A percentile compares a stretch with the other conserved stretches of the same genome.
phyloP scores from a whole-genome alignment of 2,888 invertebrate genomes.

The Parnassius orleans region DNA sequence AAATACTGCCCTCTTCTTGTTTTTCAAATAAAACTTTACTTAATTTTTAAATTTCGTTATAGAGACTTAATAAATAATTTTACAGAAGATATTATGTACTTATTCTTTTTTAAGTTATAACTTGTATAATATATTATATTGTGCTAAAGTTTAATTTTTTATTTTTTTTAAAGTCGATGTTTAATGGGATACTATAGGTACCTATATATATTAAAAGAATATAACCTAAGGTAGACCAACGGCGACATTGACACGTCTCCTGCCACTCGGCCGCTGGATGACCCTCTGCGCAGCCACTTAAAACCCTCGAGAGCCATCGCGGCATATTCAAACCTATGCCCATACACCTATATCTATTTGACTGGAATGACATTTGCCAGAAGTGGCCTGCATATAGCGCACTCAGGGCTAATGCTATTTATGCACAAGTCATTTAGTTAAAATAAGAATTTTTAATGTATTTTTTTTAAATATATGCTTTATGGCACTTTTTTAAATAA shows the following conservation, averaged over 20 bases:
- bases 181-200: background rate
- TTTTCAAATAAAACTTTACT: slow-evolving; percentile 15
- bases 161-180: no score
- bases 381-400: slow-evolving; percentile 25
- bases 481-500: no score
- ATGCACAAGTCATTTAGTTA: slow-evolving; percentile 14
- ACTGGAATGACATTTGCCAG: slow-evolving; percentile 24
- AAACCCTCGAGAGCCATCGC: slow-evolving; percentile 58
- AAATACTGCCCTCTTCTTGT: slow-evolving; percentile 6
- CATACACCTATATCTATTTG: slow-evolving; percentile 27
- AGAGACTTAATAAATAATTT: no score
- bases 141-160: no score
- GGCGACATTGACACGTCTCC: slow-evolving; percentile 64
- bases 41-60: slow-evolving; percentile 8
- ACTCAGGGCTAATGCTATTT: slow-evolving; percentile 17
- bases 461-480: no score
- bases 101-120: no score
- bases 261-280: slow-evolving; percentile 51
- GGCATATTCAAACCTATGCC: slow-evolving; percentile 47
- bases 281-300: slow-evolving; percentile 52
- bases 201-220: slow-evolving; percentile 9
- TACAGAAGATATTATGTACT: no score
- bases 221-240: slow-evolving; percentile 33
- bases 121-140: no score
- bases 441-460: slow-evolving; percentile 14